Evolutionary conservation across 1,140 invertebrate species (phyloP).

Genomic region (Euwallacea fornicatus): DNA sequence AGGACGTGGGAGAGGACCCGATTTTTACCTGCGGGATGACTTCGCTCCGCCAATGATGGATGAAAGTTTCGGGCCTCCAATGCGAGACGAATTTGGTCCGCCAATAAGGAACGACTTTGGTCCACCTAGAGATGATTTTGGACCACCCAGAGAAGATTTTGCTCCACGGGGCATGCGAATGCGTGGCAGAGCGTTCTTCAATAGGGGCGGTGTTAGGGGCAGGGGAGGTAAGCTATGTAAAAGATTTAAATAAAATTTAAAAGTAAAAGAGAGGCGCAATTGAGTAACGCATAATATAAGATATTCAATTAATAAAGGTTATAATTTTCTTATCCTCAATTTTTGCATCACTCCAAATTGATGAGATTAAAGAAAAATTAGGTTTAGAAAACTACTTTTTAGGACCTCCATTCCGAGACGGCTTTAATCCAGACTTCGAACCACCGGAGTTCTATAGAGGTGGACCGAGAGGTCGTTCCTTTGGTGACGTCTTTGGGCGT

Average conservation of each 20-base stretch:
- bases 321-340: too few species aligned
- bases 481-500: constrained; percentile 15
- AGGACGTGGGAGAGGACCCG: constrained; percentile 34
- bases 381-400: constrained; percentile 10
- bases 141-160: constrained; percentile 19
- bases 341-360: too few species aligned
- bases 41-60: constrained; percentile 23
- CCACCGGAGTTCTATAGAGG: constrained; percentile 46
- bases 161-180: constrained; percentile 40
- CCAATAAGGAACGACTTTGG: constrained; percentile 17
- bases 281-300: neutral
- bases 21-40: constrained; percentile 33
- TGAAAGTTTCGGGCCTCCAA: constrained; percentile 24
- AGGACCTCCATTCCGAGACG: constrained; percentile 40
- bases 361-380: too few species aligned
- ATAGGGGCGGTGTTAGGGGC: constrained; percentile 55
- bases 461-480: constrained; percentile 32
- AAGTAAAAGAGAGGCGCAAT: constrained; percentile 4
- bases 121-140: constrained; percentile 16
- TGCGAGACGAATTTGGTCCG: constrained; percentile 21
- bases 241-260: neutral
- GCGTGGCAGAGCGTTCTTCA: constrained; percentile 47
- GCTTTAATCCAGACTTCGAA: constrained; percentile 47
- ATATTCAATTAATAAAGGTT: too few species aligned
- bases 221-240: constrained; percentile 34